phyloP scores from a whole-genome alignment of 2,797 vertebrate species.

The Hyperoplus immaculatus region DNA sequence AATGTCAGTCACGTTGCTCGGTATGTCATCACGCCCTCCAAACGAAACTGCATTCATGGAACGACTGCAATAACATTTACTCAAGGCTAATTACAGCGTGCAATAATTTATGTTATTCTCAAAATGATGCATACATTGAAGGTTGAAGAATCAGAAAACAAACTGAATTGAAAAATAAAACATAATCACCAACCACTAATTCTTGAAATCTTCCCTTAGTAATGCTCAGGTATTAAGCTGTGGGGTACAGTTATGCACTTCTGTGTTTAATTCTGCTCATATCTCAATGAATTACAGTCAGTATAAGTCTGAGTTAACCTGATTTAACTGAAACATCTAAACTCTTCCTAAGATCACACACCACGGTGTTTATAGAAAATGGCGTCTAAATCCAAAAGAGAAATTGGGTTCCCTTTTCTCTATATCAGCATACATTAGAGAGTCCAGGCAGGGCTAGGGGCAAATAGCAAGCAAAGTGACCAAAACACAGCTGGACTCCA shows the following conservation, averaged over 20 bases:
- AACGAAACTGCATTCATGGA: not conserved
- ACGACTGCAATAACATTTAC: not conserved
- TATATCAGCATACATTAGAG: not conserved
- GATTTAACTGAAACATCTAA: constrained; percentile 12
- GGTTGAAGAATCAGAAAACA: constrained; percentile 4
- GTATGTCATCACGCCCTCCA: not conserved
- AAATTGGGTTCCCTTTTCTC: not conserved
- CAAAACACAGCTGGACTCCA: not conserved
- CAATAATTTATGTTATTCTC: not conserved
- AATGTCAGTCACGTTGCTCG: not conserved
- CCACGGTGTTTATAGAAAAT: not conserved
- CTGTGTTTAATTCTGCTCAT: no score
- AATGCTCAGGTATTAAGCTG: constrained; percentile 7
- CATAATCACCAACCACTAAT: constrained; percentile 19
- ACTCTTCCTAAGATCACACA: not conserved
- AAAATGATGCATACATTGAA: not conserved
- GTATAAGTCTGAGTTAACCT: constrained; percentile 8
- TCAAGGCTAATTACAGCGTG: constrained; percentile 6
- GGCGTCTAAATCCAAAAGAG: not conserved
- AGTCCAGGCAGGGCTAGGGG: not conserved
- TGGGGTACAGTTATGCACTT: no score
- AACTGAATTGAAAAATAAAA: constrained; percentile 26
- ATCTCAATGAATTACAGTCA: not conserved
- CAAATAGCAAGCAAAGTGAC: not conserved
- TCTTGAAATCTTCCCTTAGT: not conserved